Evolutionary conservation across 2,797 vertebrate species (phyloP).

Genomic region (Microchirus variegatus): DNA sequence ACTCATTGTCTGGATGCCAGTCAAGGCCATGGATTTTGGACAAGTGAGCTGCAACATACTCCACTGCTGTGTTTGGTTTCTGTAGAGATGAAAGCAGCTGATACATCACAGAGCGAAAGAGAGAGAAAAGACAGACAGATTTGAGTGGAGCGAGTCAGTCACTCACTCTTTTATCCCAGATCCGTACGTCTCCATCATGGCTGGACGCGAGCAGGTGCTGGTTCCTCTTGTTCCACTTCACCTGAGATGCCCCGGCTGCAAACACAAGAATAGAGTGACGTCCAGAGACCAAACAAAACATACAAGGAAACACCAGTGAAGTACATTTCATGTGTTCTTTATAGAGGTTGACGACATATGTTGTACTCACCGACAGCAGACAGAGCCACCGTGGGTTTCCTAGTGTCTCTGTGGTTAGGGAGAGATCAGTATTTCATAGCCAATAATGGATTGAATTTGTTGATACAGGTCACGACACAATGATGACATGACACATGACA

Average conservation of each 20-base stretch:
- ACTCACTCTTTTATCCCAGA: conserved; percentile 97
- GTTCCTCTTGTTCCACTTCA: conserved; percentile 97
- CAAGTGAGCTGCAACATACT: conserved; percentile 96
- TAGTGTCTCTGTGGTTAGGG: conserved; percentile 86
- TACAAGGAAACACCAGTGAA: neutral
- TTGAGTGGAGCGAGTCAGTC: too few relatives aligned
- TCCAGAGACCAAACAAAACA: neutral
- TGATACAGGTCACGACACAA: neutral
- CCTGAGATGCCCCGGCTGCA: conserved; percentile 95
- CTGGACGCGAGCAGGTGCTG: conserved; percentile 92
- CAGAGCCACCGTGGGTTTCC: conserved; percentile 90
- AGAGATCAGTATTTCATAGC: neutral
- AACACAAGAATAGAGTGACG: neutral
- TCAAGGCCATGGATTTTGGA: conserved; percentile 97
- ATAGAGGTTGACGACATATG: too few relatives aligned
- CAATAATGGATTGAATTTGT: neutral
- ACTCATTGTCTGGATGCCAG: conserved; percentile 97
- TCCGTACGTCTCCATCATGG: conserved; percentile 94
- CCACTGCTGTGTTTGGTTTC: conserved; percentile 94
- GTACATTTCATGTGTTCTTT: neutral
- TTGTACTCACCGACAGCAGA: conserved; percentile 92
- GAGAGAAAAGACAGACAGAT: too few relatives aligned
- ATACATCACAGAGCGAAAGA: too few relatives aligned
- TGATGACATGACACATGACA: neutral
- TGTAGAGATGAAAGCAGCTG: conserved; percentile 46